Evolutionary conservation across 2,888 invertebrate genomes (phyloP), one percentile per base, ranked within the genome.

Genomic region (Drosophila lutescens): DNA sequence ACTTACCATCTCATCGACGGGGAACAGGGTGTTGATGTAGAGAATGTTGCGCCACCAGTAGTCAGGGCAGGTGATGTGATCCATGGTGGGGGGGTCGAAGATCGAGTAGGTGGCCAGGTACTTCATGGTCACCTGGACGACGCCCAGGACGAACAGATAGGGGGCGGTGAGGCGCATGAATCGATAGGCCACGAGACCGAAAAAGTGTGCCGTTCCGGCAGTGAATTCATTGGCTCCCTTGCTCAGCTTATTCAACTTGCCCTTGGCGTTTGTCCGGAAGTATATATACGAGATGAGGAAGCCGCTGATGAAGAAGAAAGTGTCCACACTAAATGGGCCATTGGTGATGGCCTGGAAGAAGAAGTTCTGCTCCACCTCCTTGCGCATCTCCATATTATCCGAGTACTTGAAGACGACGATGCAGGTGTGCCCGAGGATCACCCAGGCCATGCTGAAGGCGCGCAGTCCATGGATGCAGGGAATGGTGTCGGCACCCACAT

Each of bases 11-110:
- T 97, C 95, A 30, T 96, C 95, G 10, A 96, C 96, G 0, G 97
- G 96, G 90, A 96, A 97, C 17, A 97, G 92, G 0, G 97, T 97
- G 92, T 97, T 97, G 90, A 97, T 96, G 89, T 97, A 97, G 1
- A 97, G 93, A 44, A 97, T 93, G 92, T 97, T 97, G 77, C 97
- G 94, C 97, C 97, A 97, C 97, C 97, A 97, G 91, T 95, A 97
- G 79, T 95, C 94, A 17, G 96, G 96, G 88, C 97, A 97, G 83
- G 96, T 97, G 61, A 95, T 93, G 90, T 97, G 95, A 93, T 97
- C 97, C 90, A 94, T 93, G 0, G 96, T 95, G 0, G 96, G 96
- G 4, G 96, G 96, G 90, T 97, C 97, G 91, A 97, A 97, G 41
- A 97, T 95, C 0, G 97, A 96, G 91, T 96, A 96, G 86, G 95